phyloP scores from a whole-genome alignment of 2,888 invertebrate species.

The Eurytoma adleriae region DNA sequence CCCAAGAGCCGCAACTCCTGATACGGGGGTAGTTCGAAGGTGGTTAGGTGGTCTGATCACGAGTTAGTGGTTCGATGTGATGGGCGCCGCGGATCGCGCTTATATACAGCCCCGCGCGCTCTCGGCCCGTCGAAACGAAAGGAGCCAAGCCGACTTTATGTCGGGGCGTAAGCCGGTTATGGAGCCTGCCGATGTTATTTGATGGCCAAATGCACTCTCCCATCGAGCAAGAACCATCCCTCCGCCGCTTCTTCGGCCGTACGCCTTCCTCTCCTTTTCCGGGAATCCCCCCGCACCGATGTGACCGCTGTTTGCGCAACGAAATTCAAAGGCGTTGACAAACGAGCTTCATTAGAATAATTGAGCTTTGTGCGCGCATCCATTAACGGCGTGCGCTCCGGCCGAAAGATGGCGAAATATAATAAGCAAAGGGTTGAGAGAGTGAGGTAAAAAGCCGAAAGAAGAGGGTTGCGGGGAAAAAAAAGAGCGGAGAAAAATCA shows the following conservation, averaged over 20 bases:
- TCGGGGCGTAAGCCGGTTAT: conserved; percentile 75
- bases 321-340: conserved; percentile 27
- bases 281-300: background rate
- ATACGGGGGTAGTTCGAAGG: conserved; percentile 71
- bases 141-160: conserved; percentile 74
- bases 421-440: conserved; percentile 45
- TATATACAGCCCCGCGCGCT: conserved; percentile 9
- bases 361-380: conserved; percentile 46
- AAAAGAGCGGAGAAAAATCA: conserved; percentile 51
- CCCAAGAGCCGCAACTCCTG: conserved; percentile 73
- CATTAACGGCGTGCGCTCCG: conserved; percentile 33
- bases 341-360: conserved; percentile 52
- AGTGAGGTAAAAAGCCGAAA: conserved; percentile 14
- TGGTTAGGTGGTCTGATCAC: conserved; percentile 73
- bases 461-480: background rate
- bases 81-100: conserved; percentile 54
- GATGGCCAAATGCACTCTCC: conserved; percentile 76
- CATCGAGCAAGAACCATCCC: conserved; percentile 34
- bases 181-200: conserved; percentile 76
- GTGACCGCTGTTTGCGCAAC: background rate
- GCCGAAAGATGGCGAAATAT: conserved; percentile 27
- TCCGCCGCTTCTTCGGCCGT: background rate
- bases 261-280: background rate
- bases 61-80: conserved; percentile 74
- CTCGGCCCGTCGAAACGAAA: conserved; percentile 29